A percentile compares a stretch with the other conserved stretches of the same genome.
Conservation (phyloP, 2,888 invertebrate species). For the Creontiades dilutus region DNA sequence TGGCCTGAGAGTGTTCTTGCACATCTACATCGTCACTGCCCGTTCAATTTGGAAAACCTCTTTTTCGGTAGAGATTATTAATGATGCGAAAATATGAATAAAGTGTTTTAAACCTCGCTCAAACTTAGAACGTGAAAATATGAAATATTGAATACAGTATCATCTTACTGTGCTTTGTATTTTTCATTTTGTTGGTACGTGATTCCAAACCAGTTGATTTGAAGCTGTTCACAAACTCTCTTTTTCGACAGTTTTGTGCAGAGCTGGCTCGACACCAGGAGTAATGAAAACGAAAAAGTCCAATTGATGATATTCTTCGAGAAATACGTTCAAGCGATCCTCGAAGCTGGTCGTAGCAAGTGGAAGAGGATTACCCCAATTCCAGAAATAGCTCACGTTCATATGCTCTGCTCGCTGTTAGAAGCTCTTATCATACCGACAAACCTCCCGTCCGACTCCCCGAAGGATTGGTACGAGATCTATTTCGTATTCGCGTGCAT, state of each 20-base stretch:
- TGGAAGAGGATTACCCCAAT: constrained; percentile 95
- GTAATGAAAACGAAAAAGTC: constrained; percentile 86
- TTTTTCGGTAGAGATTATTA: too few relatives aligned
- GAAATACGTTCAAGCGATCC: constrained; percentile 91
- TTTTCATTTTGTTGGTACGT: too few relatives aligned
- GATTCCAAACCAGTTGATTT: too few relatives aligned
- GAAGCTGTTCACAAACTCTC: too few relatives aligned
- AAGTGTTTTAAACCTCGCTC: too few relatives aligned
- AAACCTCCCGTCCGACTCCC: constrained; percentile 91
- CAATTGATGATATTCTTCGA: constrained; percentile 94
- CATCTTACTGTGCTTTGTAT: too few relatives aligned
- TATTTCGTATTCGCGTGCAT: constrained; percentile 94
- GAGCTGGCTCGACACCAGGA: constrained; percentile 91
- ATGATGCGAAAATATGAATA: too few relatives aligned
- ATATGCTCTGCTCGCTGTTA: constrained; percentile 91
- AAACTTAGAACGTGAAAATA: too few relatives aligned
- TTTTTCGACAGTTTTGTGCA: constrained; percentile 84
- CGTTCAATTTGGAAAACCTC: too few relatives aligned
- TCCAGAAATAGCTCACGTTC: constrained; percentile 92
- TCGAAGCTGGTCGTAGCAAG: constrained; percentile 86
- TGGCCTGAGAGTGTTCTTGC: too few relatives aligned
- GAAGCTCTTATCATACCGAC: constrained; percentile 90
- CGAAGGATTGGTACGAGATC: constrained; percentile 95
- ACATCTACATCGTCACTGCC: too few relatives aligned
- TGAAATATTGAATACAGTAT: too few relatives aligned